Conservation (phyloP, 2,797 vertebrate genomes). For the Peromyscus attwateri region DNA sequence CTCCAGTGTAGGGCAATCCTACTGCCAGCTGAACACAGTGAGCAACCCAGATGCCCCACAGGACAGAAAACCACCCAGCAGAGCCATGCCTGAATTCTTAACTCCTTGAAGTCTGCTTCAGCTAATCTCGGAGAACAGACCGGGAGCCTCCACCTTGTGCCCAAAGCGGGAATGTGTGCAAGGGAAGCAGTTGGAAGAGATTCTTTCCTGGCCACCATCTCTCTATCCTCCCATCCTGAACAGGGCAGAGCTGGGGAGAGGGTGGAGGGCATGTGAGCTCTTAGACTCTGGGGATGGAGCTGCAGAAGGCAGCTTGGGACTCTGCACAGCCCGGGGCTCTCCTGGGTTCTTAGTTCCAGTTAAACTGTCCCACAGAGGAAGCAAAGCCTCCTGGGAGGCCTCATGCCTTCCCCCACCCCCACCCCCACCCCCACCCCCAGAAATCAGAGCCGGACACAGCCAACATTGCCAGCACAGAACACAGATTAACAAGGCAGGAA, state of each 20-base stretch:
- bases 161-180: neutral
- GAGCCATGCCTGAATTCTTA: conserved; percentile 8
- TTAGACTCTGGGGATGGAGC: neutral
- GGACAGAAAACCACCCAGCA: conserved; percentile 27
- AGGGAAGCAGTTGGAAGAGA: neutral
- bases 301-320: neutral
- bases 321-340: neutral
- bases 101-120: neutral
- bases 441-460: neutral
- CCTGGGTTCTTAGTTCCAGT: neutral
- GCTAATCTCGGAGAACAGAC: neutral
- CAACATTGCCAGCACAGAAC: neutral
- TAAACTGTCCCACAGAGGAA: neutral
- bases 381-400: neutral
- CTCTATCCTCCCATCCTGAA: neutral
- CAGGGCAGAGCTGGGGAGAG: neutral
- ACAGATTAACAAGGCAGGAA: neutral
- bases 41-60: no score
- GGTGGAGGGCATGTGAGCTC: neutral
- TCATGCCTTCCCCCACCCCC: neutral
- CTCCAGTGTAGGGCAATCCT: neutral
- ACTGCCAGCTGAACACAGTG: neutral
- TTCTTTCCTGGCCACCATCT: neutral
- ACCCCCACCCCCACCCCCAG: neutral
- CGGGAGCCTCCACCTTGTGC: neutral